Percentiles rank a stretch among this genome's conserved stretches.
These are phyloP conservation scores for Gonatopus flavifemur DNA, from an alignment of 1,140 invertebrate species.

Conservation along the genomic window DNA sequence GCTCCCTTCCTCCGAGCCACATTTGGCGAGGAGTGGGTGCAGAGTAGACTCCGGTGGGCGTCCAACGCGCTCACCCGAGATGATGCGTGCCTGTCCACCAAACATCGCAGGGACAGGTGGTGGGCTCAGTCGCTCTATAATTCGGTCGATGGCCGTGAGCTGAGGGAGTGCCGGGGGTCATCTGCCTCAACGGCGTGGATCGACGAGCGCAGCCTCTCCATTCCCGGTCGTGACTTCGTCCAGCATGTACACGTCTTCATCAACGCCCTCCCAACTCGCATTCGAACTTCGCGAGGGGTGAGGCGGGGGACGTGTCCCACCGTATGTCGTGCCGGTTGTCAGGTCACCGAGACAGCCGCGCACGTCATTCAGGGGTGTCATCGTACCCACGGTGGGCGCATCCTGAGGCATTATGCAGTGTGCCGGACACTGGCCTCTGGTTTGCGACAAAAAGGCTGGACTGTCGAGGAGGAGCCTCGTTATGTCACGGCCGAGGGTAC, in stretches of 20 bases:
- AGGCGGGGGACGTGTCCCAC: not conserved
- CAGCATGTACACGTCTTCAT: slow-evolving; percentile 13
- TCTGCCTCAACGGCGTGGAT: not conserved
- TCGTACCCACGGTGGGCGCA: slow-evolving; percentile 41
- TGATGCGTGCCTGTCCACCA: not conserved
- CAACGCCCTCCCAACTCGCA: not conserved
- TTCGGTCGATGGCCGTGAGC: not conserved
- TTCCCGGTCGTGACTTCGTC: slow-evolving; percentile 19
- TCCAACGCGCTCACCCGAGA: not conserved
- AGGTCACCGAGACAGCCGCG: slow-evolving; percentile 32
- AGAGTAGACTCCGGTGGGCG: not conserved
- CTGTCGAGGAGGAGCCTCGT: slow-evolving; percentile 9
- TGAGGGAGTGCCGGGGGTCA: not conserved
- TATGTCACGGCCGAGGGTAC: not conserved
- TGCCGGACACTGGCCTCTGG: not conserved
- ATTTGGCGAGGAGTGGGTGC: not conserved
- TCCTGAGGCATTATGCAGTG: slow-evolving; percentile 37
- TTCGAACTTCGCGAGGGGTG: slow-evolving; percentile 8
- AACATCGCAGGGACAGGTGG: not conserved
- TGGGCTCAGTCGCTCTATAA: not conserved
- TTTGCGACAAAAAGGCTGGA: not conserved
- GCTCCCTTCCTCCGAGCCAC: not conserved
- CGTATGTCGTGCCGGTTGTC: slow-evolving; percentile 38
- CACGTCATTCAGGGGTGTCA: slow-evolving; percentile 46
- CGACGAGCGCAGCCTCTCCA: not conserved